Base-by-base conservation (phyloP, 23 tunicate genomes). In the Aplidium turbinatum region DNA sequence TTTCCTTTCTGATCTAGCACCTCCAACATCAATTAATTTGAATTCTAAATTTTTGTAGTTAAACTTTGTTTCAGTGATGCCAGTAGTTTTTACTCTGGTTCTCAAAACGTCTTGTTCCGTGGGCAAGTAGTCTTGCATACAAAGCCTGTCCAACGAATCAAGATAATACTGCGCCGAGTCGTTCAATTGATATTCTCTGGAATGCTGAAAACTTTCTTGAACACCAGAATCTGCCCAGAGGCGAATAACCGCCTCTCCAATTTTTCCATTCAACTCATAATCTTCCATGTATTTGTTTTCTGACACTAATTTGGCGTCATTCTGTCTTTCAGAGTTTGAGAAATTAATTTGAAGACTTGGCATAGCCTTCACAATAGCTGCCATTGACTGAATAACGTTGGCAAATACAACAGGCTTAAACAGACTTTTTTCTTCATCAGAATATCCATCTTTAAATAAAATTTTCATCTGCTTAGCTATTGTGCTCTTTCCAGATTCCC, bases 51-150 rank as follows among this genome's bases (percentile, higher is more conserved):
- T 75, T 57, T 94, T 94, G 70, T 82, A 94, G 38, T 89, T 72
- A 52, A 95, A 95, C 46, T 48, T 80, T 19, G 96, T 95, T 73
- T 95, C 99, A 35, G 94, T 91, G 42, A 95, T 89, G 18, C 99
- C 99, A n/a, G 99, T 95, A 1, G 99, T 95, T 73, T 95, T 95
- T 0, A 95, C 99, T 71, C 99, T 38, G 5, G 96, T 85, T 38
- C 99, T 58, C 34, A 95, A 53, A 30, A 95, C 87, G 53, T 95
- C 99, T 46, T 95, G 99, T 26, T 95, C 99, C 7, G 85, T 71
- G 2, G 99, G 99, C 20, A 80, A 46, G 66, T 95, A 95, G 70
- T 89, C 87, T 0, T 78, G 33, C 2, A 26, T 31, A 66, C 96
- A 78, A 19, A 95, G 82, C 24, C 99, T 74, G 20, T 89, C 87